These are phyloP conservation scores for Drosophila arizonae DNA, from an alignment of 1,140 invertebrate genomes.

Conservation along the genomic window DNA sequence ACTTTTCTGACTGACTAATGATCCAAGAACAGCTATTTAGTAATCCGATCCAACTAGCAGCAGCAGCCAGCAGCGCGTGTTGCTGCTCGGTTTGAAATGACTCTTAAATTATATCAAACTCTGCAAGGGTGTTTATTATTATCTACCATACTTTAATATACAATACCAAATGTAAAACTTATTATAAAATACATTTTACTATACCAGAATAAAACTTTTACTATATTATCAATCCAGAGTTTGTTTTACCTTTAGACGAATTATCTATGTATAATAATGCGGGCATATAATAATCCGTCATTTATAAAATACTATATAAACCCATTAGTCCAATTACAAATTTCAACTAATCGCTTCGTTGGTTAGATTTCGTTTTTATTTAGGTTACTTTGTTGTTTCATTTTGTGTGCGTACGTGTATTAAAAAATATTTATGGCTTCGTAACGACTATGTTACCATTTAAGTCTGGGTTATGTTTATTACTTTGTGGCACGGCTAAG, in stretches of 20 bases:
- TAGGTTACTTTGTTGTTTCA: constrained; percentile 44
- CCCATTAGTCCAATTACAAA: constrained; percentile 38
- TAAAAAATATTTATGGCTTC: constrained; percentile 68
- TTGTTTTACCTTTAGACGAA: constrained; percentile 1
- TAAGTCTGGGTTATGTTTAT: constrained; percentile 41
- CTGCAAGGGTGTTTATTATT: constrained; percentile 43
- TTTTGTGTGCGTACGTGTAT: constrained; percentile 42
- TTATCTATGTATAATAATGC: not conserved
- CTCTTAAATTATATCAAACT: constrained; percentile 19
- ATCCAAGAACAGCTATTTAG: constrained; percentile 20
- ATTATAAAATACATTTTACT: constrained; percentile 68
- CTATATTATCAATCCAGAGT: constrained; percentile 37
- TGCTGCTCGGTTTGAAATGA: not conserved
- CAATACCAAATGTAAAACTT: constrained; percentile 69
- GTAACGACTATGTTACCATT: constrained; percentile 63
- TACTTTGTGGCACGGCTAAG: constrained; percentile 33
- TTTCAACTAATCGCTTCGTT: constrained; percentile 51
- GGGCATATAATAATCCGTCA: not conserved
- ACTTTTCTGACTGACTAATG: constrained; percentile 25
- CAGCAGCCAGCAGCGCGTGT: constrained; percentile 3
- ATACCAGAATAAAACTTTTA: constrained; percentile 67
- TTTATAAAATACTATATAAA: not conserved
- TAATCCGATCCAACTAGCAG: constrained; percentile 35
- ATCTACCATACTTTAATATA: constrained; percentile 56
- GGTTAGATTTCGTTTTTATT: constrained; percentile 76